Evolutionary conservation across 92 coral and sea anemone genomes (phyloP).

Genomic region (Porites evermanni): DNA sequence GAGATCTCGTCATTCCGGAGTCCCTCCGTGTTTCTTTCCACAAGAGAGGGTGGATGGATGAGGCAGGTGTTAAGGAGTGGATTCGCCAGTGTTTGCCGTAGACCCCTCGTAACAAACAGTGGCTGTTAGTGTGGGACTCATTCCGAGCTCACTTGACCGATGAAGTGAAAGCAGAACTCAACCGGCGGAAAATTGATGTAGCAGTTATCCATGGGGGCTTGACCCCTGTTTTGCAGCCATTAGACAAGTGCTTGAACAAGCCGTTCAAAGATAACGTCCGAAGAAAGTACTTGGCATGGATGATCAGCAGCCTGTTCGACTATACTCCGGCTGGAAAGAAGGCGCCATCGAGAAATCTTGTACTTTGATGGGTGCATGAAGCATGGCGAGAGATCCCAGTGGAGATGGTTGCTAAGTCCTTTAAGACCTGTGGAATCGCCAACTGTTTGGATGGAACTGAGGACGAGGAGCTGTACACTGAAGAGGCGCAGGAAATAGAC

Average conservation of each 20-base stretch:
- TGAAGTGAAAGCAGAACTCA: conserved; percentile 20
- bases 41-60: too few relatives aligned
- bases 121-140: too few relatives aligned
- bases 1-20: conserved; percentile 22
- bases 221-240: conserved; percentile 41
- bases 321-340: conserved; percentile 36
- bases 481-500: conserved; percentile 15
- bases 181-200: conserved; percentile 35
- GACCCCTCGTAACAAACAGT: background rate
- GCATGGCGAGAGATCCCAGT: conserved; percentile 37
- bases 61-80: conserved; percentile 5
- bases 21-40: too few relatives aligned
- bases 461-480: conserved; percentile 18
- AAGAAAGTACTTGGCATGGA: conserved; percentile 42
- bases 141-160: too few relatives aligned
- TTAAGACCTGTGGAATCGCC: conserved; percentile 52
- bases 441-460: conserved; percentile 42
- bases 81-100: conserved; percentile 13
- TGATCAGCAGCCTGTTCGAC: conserved; percentile 29
- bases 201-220: conserved; percentile 45
- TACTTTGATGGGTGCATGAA: conserved; percentile 17
- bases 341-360: conserved; percentile 17
- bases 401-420: conserved; percentile 35
- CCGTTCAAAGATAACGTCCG: conserved; percentile 33
- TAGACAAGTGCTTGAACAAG: conserved; percentile 35